Conservation (phyloP, 2,797 vertebrate species). For the Luscinia megarhynchos region DNA sequence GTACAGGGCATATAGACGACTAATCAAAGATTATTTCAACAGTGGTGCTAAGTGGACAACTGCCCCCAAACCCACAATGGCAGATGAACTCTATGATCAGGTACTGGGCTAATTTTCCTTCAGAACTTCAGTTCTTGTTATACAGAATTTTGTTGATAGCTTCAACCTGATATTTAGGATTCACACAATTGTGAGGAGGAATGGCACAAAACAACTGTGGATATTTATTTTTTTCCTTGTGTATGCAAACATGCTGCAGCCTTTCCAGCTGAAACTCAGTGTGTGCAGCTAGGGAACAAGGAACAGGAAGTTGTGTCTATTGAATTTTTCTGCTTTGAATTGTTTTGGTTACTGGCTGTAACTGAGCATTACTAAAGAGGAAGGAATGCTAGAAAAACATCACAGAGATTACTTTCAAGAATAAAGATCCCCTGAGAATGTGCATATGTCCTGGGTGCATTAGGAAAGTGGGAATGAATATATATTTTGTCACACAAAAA, state of each 20-base stretch:
- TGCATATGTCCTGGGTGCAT: not conserved
- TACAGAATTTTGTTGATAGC: not conserved
- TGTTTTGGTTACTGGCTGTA: conserved; percentile 27
- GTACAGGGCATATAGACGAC: conserved; percentile 92
- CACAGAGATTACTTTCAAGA: not conserved
- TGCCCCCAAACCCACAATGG: conserved; percentile 97
- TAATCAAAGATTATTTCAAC: conserved; percentile 97
- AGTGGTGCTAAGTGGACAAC: conserved; percentile 97
- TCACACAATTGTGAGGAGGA: not conserved
- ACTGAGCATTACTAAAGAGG: not conserved
- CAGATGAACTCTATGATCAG: conserved; percentile 93
- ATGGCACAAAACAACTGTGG: not conserved
- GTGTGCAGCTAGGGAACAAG: not conserved
- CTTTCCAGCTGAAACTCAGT: not conserved
- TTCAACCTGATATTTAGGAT: not conserved
- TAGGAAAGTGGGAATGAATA: not conserved
- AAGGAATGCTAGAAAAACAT: not conserved
- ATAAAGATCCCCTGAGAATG: not conserved
- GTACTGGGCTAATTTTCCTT: conserved; percentile 70
- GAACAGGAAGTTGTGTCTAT: not conserved
- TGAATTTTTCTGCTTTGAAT: not conserved
- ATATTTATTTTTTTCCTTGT: not conserved
- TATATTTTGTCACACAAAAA: not conserved
- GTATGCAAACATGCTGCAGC: not conserved
- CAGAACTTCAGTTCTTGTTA: not conserved